Evolutionary conservation across 2,113 vertebrate species (phyloP).

Genomic region (Epinephelus cyanopodus): DNA sequence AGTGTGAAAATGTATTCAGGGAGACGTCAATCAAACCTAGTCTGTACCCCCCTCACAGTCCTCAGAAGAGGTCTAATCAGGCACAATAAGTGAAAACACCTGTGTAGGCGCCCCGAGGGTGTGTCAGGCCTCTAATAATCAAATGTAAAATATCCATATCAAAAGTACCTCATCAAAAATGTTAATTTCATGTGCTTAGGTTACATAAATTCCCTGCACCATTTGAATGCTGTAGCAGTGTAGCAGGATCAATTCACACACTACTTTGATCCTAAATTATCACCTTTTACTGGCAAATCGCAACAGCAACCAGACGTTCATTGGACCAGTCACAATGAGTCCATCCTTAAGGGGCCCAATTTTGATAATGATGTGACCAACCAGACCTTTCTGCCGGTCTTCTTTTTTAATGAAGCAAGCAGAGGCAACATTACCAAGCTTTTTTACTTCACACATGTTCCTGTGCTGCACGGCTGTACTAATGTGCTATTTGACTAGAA

Average conservation of each 20-base stretch:
- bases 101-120: background rate
- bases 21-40: background rate
- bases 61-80: background rate
- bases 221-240: background rate
- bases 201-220: background rate
- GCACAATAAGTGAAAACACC: background rate
- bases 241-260: background rate
- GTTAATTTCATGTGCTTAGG: background rate
- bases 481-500: background rate
- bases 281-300: background rate
- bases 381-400: too few relatives aligned
- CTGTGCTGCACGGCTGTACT: background rate
- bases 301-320: background rate
- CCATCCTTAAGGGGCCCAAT: too few relatives aligned
- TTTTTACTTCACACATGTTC: background rate
- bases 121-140: background rate
- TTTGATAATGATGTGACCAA: too few relatives aligned
- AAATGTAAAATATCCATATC: background rate
- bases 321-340: background rate
- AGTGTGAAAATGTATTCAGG: too few relatives aligned
- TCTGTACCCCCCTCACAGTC: background rate
- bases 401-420: too few relatives aligned
- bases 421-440: background rate
- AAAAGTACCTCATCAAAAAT: background rate
- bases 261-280: background rate